Conservation (phyloP, 2,797 vertebrate species). For the Falco naumanni region DNA sequence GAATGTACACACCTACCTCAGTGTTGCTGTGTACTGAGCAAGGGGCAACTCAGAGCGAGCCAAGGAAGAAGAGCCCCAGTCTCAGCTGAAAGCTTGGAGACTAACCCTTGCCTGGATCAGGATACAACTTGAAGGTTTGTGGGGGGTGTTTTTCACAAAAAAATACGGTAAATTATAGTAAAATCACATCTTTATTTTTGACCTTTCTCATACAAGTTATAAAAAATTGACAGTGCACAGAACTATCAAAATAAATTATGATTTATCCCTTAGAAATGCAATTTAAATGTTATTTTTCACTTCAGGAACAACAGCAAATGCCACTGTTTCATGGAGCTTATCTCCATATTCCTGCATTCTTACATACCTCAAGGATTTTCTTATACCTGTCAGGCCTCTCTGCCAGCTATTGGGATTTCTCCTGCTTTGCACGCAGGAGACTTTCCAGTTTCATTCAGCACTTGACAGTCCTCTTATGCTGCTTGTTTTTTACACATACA, state of each 20-base stretch:
- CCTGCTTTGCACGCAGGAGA: accelerated
- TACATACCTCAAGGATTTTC: not conserved
- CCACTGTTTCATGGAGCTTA: not conserved
- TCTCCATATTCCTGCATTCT: not conserved
- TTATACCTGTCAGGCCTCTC: not conserved
- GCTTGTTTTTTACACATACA: not conserved
- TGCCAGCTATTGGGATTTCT: not conserved
- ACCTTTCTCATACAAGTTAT: not conserved
- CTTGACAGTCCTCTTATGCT: not conserved
- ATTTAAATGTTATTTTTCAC: not conserved
- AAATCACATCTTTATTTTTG: not conserved
- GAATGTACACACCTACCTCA: not conserved
- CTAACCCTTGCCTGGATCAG: not conserved
- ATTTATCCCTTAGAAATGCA: not conserved
- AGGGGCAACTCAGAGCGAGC: not conserved
- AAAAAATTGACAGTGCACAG: not conserved
- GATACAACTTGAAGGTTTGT: not conserved
- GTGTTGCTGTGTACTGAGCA: not conserved
- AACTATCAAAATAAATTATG: not conserved
- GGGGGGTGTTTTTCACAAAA: accelerated
- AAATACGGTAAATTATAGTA: not conserved
- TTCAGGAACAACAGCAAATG: not conserved
- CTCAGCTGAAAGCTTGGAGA: not conserved
- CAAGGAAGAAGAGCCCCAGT: not conserved
- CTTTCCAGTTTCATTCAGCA: not conserved